Conservation (phyloP, 2,888 invertebrate genomes). For the Drosophila engyochracea region DNA sequence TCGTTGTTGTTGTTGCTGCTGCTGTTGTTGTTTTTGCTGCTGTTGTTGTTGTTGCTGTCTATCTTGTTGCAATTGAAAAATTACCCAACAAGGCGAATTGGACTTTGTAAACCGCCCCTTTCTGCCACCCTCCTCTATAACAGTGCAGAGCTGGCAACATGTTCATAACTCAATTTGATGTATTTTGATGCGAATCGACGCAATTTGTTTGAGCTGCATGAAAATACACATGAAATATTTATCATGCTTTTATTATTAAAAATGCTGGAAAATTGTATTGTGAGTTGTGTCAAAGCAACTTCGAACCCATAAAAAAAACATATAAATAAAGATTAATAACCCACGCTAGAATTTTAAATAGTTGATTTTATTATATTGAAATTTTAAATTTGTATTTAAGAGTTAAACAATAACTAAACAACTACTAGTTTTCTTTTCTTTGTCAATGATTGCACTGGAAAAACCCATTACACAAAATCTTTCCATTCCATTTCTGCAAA, state of each 20-base stretch:
- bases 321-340: neutral
- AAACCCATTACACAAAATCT: neutral
- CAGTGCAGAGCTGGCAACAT: slow-evolving; percentile 10
- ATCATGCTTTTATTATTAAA: neutral
- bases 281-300: neutral
- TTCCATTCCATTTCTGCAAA: neutral
- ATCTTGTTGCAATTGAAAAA: slow-evolving; percentile 37
- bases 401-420: neutral
- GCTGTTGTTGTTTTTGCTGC: neutral
- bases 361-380: neutral
- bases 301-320: neutral
- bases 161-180: slow-evolving; percentile 20
- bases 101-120: slow-evolving; percentile 16
- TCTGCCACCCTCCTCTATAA: neutral
- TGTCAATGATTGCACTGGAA: neutral
- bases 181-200: slow-evolving; percentile 18
- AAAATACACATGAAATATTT: neutral
- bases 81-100: slow-evolving; percentile 22
- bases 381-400: neutral
- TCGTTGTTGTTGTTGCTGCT: neutral
- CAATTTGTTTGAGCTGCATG: slow-evolving; percentile 15
- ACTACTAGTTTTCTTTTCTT: neutral
- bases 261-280: neutral
- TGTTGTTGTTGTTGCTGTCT: slow-evolving; percentile 10
- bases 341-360: neutral